phyloP scores from a whole-genome alignment of 1,140 invertebrate species.

The Scaptomyza graminum region DNA sequence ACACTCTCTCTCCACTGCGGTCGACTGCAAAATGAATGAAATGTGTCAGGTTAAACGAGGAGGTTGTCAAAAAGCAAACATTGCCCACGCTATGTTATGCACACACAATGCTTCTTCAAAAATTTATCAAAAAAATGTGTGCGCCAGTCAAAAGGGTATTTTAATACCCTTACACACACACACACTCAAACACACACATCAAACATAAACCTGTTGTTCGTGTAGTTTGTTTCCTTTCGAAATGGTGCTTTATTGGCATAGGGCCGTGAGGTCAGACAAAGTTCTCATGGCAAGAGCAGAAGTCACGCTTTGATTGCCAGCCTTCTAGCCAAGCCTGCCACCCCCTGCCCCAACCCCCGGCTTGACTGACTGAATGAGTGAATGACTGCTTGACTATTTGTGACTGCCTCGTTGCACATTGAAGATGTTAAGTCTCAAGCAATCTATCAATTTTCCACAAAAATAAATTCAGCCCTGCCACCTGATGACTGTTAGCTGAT shows the following conservation, averaged over 20 bases:
- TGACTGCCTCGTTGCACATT: slow-evolving; percentile 23
- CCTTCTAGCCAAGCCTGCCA: background rate
- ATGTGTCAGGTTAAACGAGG: slow-evolving; percentile 56
- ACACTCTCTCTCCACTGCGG: slow-evolving; percentile 35
- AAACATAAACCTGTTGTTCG: background rate
- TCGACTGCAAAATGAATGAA: slow-evolving; percentile 40
- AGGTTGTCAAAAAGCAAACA: slow-evolving; percentile 28
- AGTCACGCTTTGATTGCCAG: slow-evolving; percentile 67
- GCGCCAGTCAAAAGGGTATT: slow-evolving; percentile 36
- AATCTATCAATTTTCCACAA: slow-evolving; percentile 43
- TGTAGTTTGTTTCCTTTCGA: background rate
- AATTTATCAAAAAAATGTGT: slow-evolving; percentile 48
- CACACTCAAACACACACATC: background rate
- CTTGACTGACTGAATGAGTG: slow-evolving; percentile 4
- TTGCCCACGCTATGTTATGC: background rate
- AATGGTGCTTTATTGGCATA: slow-evolving; percentile 32
- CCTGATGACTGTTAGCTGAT: slow-evolving; percentile 17
- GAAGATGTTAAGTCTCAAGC: slow-evolving; percentile 21
- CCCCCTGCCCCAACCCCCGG: background rate
- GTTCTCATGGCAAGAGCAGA: slow-evolving; percentile 27
- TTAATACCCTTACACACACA: slow-evolving; percentile 2
- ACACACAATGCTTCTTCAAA: slow-evolving; percentile 38
- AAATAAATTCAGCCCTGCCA: slow-evolving; percentile 19
- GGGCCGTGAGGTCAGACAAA: slow-evolving; percentile 40
- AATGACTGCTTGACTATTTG: slow-evolving; percentile 17